A percentile compares a stretch with the other conserved stretches of the same genome.
Evolutionary conservation across 2,888 invertebrate genomes (phyloP).

Genomic region (Thecophora atra): DNA sequence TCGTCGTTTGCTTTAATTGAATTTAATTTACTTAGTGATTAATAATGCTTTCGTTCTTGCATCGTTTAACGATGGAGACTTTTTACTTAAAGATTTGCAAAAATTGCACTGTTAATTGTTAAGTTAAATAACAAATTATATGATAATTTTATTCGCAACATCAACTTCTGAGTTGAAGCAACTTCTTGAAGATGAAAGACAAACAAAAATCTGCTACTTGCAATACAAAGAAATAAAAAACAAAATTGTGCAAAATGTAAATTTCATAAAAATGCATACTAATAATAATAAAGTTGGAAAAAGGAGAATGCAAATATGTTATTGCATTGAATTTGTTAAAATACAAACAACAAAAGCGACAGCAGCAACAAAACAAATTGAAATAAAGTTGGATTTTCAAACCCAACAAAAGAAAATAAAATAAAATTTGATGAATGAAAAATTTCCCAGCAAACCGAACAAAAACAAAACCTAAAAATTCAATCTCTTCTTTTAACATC

Average conservation of each 20-base stretch:
- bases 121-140: constrained; percentile 1
- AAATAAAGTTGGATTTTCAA: constrained; percentile 29
- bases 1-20: too few relatives aligned
- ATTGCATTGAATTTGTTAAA: constrained; percentile 40
- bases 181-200: too few relatives aligned
- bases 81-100: constrained; percentile 32
- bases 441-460: too few relatives aligned
- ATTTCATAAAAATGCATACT: constrained; percentile 27
- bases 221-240: too few relatives aligned
- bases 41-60: constrained; percentile 36
- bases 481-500: neutral
- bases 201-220: too few relatives aligned
- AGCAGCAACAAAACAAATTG: constrained; percentile 20
- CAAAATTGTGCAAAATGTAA: constrained; percentile 31
- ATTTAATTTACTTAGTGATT: constrained; percentile 14
- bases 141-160: constrained; percentile 31
- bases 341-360: constrained; percentile 33
- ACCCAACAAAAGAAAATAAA: constrained; percentile 28
- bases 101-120: constrained; percentile 32
- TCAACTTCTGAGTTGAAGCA: too few relatives aligned
- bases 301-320: constrained; percentile 33
- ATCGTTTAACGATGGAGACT: constrained; percentile 30
- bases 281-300: constrained; percentile 23
- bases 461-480: constrained; percentile 14
- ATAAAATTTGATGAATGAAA: constrained; percentile 32